Conservation (phyloP, 2,113 vertebrate species). For the Myocastor coypus region DNA sequence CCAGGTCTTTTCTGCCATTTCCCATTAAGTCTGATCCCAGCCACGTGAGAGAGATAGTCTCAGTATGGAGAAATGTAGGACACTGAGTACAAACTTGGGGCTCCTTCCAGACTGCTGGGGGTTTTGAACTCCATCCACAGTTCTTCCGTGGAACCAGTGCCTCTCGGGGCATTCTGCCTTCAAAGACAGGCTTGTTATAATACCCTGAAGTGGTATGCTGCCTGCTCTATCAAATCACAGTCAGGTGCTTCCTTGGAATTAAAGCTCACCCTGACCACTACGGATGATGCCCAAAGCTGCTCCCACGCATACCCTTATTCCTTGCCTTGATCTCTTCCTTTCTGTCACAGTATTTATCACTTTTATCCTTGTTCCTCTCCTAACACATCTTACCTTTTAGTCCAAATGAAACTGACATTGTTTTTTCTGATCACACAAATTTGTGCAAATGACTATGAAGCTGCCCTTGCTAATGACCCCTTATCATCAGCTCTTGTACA, state of each 20-base stretch:
- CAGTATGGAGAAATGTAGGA: constrained; percentile 16
- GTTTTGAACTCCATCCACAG: neutral
- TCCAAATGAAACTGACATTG: neutral
- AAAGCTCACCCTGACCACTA: too few relatives aligned
- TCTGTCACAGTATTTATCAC: neutral
- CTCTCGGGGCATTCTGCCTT: constrained; percentile 13
- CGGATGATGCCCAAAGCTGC: neutral
- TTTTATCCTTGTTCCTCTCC: constrained; percentile 25
- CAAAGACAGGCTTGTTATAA: constrained; percentile 3
- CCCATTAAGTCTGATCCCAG: constrained; percentile 9
- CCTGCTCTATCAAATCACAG: neutral
- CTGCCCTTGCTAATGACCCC: neutral
- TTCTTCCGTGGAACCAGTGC: neutral
- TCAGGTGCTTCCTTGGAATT: too few relatives aligned
- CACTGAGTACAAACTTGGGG: neutral
- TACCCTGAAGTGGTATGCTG: neutral
- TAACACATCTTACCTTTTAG: constrained; percentile 7
- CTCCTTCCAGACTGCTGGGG: neutral
- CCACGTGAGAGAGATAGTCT: constrained; percentile 3
- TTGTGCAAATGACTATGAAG: neutral
- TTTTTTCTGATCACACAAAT: neutral
- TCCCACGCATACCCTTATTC: neutral
- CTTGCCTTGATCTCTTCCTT: neutral
- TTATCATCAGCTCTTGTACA: neutral
- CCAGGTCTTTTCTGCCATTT: neutral